Evolutionary conservation across 2,797 vertebrate genomes (phyloP), one percentile per base, ranked within the genome.

Genomic region (Protosalanx chinensis): DNA sequence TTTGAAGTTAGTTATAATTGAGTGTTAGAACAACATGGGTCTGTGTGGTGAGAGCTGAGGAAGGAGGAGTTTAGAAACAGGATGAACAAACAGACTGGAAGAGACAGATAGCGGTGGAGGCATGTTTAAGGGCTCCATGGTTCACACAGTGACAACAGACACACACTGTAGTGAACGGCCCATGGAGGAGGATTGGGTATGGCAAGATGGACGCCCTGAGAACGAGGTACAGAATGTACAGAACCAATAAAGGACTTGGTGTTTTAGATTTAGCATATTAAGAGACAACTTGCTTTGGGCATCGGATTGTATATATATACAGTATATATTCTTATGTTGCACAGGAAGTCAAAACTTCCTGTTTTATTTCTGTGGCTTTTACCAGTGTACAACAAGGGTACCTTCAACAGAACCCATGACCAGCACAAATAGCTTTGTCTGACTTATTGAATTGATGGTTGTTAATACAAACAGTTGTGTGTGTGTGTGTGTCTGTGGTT

Each of bases 81-180:
- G 90, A 90, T 88, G 77, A 57, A 82, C 71, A 77, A 29, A 49
- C 41, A 72, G 62, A 6, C 80, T 83, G 85, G 73, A 15, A 82
- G 66, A 58, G 29, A 60, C 16, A 81, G 82, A 85, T 82, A 83
- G 71, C 29, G 32, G 60, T 64, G 67, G 71, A 75, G 70, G 23
- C 64, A 61, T 67, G 65, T 61, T 58, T 18, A 6, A 35, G 41
- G 30, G 72, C 46, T 12, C 23, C 70, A 68, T 76, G 58, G n/a
- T 15, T 53, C 20, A 59, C 15, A 57, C 37, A 74, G 67, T 68
- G 75, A 30, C 32, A 64, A 32, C 20, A 72, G 3, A 1, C 35
- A 51, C 23, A 29, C 33, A 53, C 60, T 72, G 0, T 0, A 49
- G 67, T 35, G 20, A n/a, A 29, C 0, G 5, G 75, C 53, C 74